Evolutionary conservation across 2,113 vertebrate species (phyloP).

Genomic region (Tupaia chinensis): DNA sequence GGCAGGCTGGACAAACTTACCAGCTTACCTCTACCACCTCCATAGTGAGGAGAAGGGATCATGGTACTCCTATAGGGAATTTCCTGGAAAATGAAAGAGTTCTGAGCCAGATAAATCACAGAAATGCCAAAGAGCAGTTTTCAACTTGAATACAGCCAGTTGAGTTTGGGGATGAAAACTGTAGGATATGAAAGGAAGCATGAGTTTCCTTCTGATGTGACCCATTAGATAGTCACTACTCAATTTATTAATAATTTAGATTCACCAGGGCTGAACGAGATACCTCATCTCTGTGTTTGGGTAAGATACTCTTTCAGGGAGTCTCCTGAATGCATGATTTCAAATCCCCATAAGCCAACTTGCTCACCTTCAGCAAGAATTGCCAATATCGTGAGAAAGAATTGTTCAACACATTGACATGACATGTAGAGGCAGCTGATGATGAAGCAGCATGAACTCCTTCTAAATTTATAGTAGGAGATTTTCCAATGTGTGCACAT

Average conservation of each 20-base stretch:
- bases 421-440: neutral
- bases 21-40: neutral
- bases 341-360: too few species aligned
- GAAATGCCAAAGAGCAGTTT: neutral
- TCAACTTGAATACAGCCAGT: neutral
- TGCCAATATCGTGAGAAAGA: neutral
- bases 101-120: conserved; percentile 11
- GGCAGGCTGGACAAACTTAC: neutral
- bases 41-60: neutral
- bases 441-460: neutral
- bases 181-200: neutral
- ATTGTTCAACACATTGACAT: fast-evolving
- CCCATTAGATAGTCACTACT: neutral
- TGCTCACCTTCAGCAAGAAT: neutral
- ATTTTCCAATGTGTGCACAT: neutral
- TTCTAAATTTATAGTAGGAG: neutral
- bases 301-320: neutral
- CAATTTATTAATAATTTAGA: neutral
- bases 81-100: conserved; percentile 1
- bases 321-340: neutral
- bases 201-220: neutral
- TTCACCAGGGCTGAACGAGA: neutral
- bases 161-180: neutral
- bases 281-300: neutral
- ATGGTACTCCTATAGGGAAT: neutral